phyloP scores from a whole-genome alignment of 1,140 invertebrate species.

The Adelges cooleyi region DNA sequence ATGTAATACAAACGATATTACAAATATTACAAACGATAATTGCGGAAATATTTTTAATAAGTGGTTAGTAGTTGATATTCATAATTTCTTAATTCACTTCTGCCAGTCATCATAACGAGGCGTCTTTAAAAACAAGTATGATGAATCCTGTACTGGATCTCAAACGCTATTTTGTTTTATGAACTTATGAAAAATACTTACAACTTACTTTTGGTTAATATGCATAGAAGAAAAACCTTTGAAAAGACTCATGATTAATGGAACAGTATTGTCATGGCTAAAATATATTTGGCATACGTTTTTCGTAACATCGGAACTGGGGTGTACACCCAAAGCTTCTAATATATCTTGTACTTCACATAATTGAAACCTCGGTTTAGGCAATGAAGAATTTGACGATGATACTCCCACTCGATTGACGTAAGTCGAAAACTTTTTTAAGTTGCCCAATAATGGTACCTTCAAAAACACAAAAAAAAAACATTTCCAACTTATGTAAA shows the following conservation, averaged over 20 bases:
- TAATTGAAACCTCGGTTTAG: not conserved
- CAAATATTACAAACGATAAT: too few species aligned
- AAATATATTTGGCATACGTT: not conserved
- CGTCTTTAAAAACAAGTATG: too few species aligned
- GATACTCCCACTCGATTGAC: not conserved
- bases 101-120: too few species aligned
- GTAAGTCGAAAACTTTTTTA: not conserved
- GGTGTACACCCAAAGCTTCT: not conserved
- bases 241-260: not conserved
- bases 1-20: not conserved
- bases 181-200: too few species aligned
- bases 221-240: not conserved
- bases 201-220: not conserved
- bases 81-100: too few species aligned
- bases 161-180: too few species aligned
- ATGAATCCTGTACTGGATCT: too few species aligned
- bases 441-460: not conserved
- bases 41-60: too few species aligned
- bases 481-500: too few species aligned
- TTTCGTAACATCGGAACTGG: not conserved
- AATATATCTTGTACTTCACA: not conserved
- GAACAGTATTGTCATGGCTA: not conserved
- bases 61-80: too few species aligned
- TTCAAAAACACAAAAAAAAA: too few species aligned
- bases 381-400: too few species aligned